Percentiles rank a stretch among this genome's conserved stretches.
Conservation (phyloP, 2,113 vertebrate genomes). For the Psittacula cyanocephala region DNA sequence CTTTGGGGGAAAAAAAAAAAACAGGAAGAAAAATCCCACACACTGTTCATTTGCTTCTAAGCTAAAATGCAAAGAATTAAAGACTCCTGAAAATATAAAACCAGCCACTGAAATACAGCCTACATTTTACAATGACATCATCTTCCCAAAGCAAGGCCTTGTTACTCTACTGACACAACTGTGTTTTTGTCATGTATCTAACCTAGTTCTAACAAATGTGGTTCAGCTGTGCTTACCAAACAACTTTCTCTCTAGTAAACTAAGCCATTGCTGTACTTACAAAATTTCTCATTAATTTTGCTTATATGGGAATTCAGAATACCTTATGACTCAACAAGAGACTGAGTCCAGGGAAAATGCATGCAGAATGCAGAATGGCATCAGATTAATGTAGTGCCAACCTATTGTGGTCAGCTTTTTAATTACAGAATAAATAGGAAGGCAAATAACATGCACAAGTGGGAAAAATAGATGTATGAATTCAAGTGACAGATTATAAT, state of each 20-base stretch:
- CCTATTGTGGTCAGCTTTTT: neutral
- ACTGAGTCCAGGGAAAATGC: neutral
- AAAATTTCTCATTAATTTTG: neutral
- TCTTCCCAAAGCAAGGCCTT: neutral
- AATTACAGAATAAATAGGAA: constrained; percentile 17
- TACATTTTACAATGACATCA: neutral
- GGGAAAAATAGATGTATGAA: constrained; percentile 23
- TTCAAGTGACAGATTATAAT: constrained; percentile 10
- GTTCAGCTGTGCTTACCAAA: neutral
- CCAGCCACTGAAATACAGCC: neutral
- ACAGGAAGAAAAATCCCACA: accelerated
- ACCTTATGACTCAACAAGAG: neutral
- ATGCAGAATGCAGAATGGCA: neutral
- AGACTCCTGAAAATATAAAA: neutral
- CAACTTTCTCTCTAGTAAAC: neutral
- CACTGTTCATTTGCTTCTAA: neutral
- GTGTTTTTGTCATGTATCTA: neutral
- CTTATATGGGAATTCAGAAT: neutral
- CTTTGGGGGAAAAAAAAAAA: no score
- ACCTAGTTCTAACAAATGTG: neutral
- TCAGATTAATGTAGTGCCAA: neutral
- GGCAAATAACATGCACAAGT: neutral
- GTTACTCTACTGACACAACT: neutral
- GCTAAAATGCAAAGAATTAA: neutral
- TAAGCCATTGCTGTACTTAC: neutral